Conservation (phyloP, 2,888 invertebrate genomes). For the Brachypalpus laphriformis region DNA sequence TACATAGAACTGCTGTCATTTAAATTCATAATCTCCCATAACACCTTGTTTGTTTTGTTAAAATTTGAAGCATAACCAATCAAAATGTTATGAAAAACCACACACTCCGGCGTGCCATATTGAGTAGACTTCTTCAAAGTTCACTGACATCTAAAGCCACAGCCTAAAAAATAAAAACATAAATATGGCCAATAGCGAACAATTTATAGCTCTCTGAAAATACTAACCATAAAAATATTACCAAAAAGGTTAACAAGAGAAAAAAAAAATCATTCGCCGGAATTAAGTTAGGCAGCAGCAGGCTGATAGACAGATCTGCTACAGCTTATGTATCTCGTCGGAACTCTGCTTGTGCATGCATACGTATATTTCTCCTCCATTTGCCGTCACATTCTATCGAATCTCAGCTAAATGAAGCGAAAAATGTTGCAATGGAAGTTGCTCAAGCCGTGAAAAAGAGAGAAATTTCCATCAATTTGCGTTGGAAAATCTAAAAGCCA, state of each 20-base stretch:
- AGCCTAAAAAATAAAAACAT: neutral
- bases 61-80: neutral
- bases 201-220: neutral
- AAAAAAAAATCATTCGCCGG: constrained; percentile 5
- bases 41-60: neutral
- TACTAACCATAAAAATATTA: neutral
- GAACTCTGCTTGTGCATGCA: neutral
- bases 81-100: neutral
- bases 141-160: neutral
- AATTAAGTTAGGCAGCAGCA: constrained; percentile 40
- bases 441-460: constrained; percentile 53
- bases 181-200: constrained; percentile 1
- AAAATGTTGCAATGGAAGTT: constrained; percentile 62
- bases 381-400: neutral
- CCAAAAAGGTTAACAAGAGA: neutral
- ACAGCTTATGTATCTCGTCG: constrained; percentile 8
- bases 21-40: neutral
- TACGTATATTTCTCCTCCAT: neutral
- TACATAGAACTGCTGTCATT: neutral
- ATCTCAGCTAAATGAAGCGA: constrained; percentile 44
- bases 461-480: constrained; percentile 69
- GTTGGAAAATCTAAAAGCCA: constrained; percentile 24
- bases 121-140: neutral
- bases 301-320: neutral
- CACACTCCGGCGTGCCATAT: neutral